Conservation (phyloP, 2,888 invertebrate genomes). For the Pristionchus arcanus region DNA sequence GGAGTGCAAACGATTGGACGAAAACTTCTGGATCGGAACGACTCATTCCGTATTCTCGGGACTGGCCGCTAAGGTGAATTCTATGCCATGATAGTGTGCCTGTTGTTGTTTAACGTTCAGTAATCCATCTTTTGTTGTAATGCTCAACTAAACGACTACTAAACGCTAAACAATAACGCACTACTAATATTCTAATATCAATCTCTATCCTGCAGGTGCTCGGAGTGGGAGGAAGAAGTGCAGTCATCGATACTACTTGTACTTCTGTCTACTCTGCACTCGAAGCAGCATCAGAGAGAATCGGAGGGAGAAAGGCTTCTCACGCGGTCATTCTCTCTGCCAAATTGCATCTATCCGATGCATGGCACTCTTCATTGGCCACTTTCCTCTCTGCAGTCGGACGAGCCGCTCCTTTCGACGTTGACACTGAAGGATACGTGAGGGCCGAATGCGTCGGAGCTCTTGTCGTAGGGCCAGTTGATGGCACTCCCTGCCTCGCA, state of each 20-base stretch:
- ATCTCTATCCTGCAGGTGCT: slow-evolving; percentile 60
- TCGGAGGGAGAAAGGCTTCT: not conserved
- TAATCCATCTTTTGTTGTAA: no score
- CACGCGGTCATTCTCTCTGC: slow-evolving; percentile 35
- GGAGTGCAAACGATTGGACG: slow-evolving; percentile 61
- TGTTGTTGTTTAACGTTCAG: not conserved
- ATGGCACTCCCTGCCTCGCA: not conserved
- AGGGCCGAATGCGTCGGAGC: slow-evolving; percentile 66
- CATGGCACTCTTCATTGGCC: not conserved
- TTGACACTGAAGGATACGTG: slow-evolving; percentile 57
- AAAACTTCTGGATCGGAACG: slow-evolving; percentile 54
- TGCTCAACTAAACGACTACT: not conserved
- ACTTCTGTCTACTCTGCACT: slow-evolving; percentile 67
- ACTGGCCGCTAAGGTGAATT: not conserved
- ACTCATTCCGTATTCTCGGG: slow-evolving; percentile 51
- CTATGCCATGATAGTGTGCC: not conserved
- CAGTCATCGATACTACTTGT: slow-evolving; percentile 67
- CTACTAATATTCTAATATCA: slow-evolving; percentile 65
- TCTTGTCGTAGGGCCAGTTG: slow-evolving; percentile 57
- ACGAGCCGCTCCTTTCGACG: not conserved
- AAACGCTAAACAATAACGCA: slow-evolving; percentile 58
- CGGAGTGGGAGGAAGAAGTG: slow-evolving; percentile 63
- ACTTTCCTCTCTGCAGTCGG: not conserved
- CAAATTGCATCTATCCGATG: slow-evolving; percentile 51
- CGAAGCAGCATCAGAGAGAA: slow-evolving; percentile 57